Evolutionary conservation across 30 jellyfish, hydroid and myxozoan species (phyloP).

Genomic region (Rhopilema esculentum): DNA sequence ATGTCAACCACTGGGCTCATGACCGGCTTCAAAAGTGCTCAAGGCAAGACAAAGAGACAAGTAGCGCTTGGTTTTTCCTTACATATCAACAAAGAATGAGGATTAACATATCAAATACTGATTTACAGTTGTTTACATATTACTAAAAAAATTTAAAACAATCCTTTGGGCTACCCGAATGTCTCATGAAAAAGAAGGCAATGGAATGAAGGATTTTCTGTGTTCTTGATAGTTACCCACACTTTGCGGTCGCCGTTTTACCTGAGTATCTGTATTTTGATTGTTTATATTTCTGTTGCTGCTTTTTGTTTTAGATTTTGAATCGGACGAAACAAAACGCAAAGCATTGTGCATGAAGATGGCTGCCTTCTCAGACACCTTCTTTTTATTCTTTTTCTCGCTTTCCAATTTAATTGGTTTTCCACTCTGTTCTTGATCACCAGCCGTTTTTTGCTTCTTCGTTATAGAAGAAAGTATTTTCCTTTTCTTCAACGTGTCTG

Average conservation of each 20-base stretch:
- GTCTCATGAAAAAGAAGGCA: conserved; percentile 29
- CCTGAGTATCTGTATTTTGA: conserved; percentile 5
- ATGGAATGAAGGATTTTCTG: conserved; percentile 46
- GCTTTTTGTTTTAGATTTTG: conserved; percentile 18
- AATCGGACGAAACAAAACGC: conserved; percentile 33
- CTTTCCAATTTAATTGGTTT: conserved; percentile 1
- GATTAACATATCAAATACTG: no score
- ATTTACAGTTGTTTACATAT: background rate
- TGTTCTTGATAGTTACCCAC: conserved; percentile 8
- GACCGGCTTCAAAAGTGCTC: no score
- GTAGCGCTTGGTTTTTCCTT: background rate
- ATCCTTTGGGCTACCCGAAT: background rate
- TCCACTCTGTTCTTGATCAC: conserved; percentile 1
- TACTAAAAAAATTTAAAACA: background rate
- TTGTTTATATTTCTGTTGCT: conserved; percentile 1
- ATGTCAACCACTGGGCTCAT: no score
- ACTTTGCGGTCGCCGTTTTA: conserved; percentile 13
- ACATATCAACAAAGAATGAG: background rate
- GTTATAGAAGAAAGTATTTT: background rate
- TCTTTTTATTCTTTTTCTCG: conserved; percentile 31
- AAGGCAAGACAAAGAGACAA: background rate
- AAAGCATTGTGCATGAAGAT: conserved; percentile 68
- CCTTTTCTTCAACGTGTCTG: background rate
- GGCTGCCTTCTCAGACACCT: conserved; percentile 56
- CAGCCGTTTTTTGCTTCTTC: conserved; percentile 10